Evolutionary conservation across 2,797 vertebrate genomes (phyloP).

Genomic region (Australoheros facetus): DNA sequence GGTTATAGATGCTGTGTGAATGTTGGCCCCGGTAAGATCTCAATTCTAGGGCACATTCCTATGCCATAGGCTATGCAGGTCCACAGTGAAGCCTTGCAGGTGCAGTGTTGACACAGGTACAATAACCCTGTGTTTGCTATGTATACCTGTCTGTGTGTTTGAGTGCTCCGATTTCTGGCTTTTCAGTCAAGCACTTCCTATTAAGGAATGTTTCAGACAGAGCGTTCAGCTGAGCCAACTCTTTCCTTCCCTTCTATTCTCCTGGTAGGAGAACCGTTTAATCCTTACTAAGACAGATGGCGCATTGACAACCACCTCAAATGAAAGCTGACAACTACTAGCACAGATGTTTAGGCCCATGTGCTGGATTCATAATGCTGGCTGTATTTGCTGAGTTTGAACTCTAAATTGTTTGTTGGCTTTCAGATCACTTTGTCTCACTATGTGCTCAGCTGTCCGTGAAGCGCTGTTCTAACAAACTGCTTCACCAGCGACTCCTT

Average conservation of each 20-base stretch:
- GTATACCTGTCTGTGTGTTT: slow-evolving; percentile 33
- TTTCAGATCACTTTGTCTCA: slow-evolving; percentile 41
- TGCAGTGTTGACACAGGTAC: slow-evolving; percentile 63
- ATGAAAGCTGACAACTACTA: slow-evolving; percentile 37
- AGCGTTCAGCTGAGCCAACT: slow-evolving; percentile 13
- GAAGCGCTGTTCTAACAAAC: slow-evolving; percentile 53
- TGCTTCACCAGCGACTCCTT: slow-evolving; percentile 26
- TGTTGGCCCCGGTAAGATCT: background rate
- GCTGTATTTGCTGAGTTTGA: slow-evolving; percentile 30
- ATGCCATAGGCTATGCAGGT: background rate
- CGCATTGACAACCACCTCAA: slow-evolving; percentile 28
- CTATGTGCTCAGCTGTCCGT: slow-evolving; percentile 50
- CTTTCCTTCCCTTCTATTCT: slow-evolving; percentile 28
- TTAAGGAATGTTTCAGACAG: slow-evolving; percentile 28
- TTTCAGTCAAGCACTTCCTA: slow-evolving; percentile 36
- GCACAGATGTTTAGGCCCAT: slow-evolving; percentile 33
- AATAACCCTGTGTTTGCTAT: slow-evolving; percentile 61
- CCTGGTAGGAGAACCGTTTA: slow-evolving; percentile 20
- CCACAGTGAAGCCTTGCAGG: slow-evolving; percentile 51
- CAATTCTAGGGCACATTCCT: slow-evolving; percentile 42
- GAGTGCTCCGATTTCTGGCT: slow-evolving; percentile 34
- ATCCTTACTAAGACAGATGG: slow-evolving; percentile 56
- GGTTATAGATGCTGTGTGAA: background rate
- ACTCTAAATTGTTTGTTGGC: slow-evolving; percentile 42
- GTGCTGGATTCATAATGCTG: slow-evolving; percentile 24